phyloP scores from a whole-genome alignment of 1,140 invertebrate genomes.

The Agrypnia vestita region DNA sequence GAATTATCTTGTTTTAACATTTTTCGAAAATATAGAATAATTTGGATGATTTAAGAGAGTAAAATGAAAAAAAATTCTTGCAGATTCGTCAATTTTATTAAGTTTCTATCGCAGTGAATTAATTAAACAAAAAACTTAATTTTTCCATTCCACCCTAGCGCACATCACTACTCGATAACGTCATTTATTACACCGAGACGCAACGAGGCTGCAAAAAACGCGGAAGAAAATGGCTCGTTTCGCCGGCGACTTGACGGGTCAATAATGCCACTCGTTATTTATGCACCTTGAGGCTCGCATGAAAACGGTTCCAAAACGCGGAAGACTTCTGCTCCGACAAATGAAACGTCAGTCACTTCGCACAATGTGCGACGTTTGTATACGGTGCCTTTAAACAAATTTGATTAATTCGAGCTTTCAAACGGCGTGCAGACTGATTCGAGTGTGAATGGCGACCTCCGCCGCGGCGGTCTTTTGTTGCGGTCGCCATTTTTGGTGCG shows the following conservation, averaged over 20 bases:
- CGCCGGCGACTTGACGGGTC: constrained; percentile 3
- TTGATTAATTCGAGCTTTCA: too few species aligned
- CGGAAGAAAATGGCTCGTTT: constrained; percentile 32
- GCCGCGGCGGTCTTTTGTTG: background rate
- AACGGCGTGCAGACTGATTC: background rate
- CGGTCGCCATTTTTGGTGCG: constrained; percentile 7
- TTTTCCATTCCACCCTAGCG: background rate
- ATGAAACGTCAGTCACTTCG: constrained; percentile 1
- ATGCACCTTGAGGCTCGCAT: constrained; percentile 16
- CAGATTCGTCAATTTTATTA: too few species aligned
- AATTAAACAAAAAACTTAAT: too few species aligned
- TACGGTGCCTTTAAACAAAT: too few species aligned
- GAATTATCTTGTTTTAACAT: too few species aligned
- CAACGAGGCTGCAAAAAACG: constrained; percentile 7
- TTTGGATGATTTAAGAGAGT: too few species aligned
- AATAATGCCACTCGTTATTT: constrained; percentile 16
- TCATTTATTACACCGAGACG: background rate
- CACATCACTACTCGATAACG: background rate
- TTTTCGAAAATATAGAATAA: too few species aligned
- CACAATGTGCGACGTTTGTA: background rate
- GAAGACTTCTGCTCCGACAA: constrained; percentile 15
- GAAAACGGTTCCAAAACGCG: constrained; percentile 13
- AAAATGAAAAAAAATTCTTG: too few species aligned
- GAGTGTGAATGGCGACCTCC: background rate
- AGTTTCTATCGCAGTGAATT: too few species aligned